phyloP scores from a whole-genome alignment of 2,888 invertebrate genomes.

The Eupithecia subfuscata region DNA sequence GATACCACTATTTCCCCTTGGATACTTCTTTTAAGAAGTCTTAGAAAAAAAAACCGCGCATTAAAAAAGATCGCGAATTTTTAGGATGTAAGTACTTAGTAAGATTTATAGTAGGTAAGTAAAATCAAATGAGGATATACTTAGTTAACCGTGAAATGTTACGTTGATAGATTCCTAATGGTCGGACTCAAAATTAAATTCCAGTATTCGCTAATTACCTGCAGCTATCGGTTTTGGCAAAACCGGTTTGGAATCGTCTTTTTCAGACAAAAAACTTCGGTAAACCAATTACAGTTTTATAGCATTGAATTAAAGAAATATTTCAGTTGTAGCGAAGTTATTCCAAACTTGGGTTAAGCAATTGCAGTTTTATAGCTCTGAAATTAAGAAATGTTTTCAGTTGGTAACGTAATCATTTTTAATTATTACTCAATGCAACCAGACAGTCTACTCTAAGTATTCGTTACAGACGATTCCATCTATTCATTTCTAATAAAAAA shows the following conservation, averaged over 20 bases:
- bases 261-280: constrained; percentile 56
- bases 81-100: background rate
- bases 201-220: constrained; percentile 58
- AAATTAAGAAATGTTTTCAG: background rate
- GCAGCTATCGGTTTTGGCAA: constrained; percentile 68
- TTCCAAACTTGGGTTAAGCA: constrained; percentile 63
- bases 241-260: constrained; percentile 69
- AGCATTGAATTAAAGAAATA: constrained; percentile 49
- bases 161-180: background rate
- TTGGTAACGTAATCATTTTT: background rate
- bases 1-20: background rate
- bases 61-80: background rate
- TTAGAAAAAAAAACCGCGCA: background rate
- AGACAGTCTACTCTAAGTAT: constrained; percentile 36
- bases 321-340: constrained; percentile 52
- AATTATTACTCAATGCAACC: background rate
- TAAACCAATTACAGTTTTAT: constrained; percentile 55
- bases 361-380: constrained; percentile 35
- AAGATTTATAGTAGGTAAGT: background rate
- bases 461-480: constrained; percentile 48
- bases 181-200: constrained; percentile 34
- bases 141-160: background rate
- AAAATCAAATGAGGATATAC: background rate
- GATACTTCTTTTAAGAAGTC: background rate
- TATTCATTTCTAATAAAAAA: constrained; percentile 44